A percentile compares a stretch with the other conserved stretches of the same genome.
phyloP scores from a whole-genome alignment of 2,113 vertebrate species.

The Ceratotherium simum region DNA sequence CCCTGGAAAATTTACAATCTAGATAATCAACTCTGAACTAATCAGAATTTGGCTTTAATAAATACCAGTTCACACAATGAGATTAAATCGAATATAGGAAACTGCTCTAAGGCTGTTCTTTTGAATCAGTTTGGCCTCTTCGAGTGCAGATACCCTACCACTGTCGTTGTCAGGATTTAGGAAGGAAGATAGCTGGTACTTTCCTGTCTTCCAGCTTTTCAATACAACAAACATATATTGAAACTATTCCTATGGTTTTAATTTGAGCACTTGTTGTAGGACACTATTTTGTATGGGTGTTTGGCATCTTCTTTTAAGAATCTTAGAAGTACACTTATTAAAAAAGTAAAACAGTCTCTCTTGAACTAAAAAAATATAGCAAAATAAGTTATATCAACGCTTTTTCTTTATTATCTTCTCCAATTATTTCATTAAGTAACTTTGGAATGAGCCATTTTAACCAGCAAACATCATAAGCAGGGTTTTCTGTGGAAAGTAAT shows the following conservation, averaged over 20 bases:
- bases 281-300: not conserved
- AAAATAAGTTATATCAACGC: not conserved
- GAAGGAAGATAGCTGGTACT: not conserved
- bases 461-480: not conserved
- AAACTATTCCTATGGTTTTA: not conserved
- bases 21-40: not conserved
- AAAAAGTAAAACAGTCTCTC: not conserved
- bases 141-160: not conserved
- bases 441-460: not conserved
- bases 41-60: not conserved
- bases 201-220: not conserved
- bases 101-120: not conserved
- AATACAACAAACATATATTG: not conserved
- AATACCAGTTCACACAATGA: not conserved
- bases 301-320: not conserved
- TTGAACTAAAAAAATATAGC: not conserved
- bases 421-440: not conserved
- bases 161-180: not conserved
- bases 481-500: not conserved
- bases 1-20: not conserved
- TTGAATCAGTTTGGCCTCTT: not conserved
- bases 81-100: constrained; percentile 24
- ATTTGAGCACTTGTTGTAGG: not conserved
- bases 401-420: not conserved
- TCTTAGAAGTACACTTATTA: not conserved